These are phyloP conservation scores for Stomatorhinus walkeri DNA, from an alignment of 2,797 vertebrate species.

Conservation along the genomic window DNA sequence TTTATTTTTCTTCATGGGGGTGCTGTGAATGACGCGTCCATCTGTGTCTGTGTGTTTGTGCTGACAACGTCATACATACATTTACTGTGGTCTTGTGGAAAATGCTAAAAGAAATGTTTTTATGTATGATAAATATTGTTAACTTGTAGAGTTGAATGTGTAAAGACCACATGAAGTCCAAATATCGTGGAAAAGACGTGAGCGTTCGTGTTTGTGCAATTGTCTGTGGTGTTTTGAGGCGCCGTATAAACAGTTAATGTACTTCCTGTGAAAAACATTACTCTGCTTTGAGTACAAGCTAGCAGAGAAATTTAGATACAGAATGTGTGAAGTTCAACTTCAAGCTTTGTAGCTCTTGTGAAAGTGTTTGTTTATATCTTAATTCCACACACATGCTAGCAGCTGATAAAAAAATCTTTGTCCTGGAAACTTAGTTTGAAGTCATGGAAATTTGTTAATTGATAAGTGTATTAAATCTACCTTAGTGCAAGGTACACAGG, in stretches of 20 bases:
- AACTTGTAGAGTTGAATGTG: neutral
- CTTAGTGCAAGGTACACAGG: neutral
- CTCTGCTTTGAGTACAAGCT: neutral
- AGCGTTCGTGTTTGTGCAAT: neutral
- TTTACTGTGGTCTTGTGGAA: neutral
- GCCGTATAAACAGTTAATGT: too few species aligned
- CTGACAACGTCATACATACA: neutral
- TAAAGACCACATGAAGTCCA: neutral
- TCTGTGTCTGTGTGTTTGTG: too few species aligned
- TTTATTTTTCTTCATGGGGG: too few species aligned
- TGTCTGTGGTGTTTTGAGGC: neutral
- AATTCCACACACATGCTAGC: neutral
- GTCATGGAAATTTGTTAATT: too few species aligned
- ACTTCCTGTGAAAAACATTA: neutral
- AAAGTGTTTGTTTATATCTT: too few species aligned
- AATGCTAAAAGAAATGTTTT: neutral
- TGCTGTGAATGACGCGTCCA: too few species aligned
- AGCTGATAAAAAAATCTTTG: too few species aligned
- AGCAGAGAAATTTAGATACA: neutral
- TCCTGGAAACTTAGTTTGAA: too few species aligned
- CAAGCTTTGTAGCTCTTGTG: too few species aligned
- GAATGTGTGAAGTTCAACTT: too few species aligned
- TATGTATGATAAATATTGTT: neutral
- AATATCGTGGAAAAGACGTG: neutral
- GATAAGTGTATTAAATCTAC: too few species aligned